Base-by-base conservation (phyloP, 2,888 invertebrate genomes). In the Orchesellides sinensis region DNA sequence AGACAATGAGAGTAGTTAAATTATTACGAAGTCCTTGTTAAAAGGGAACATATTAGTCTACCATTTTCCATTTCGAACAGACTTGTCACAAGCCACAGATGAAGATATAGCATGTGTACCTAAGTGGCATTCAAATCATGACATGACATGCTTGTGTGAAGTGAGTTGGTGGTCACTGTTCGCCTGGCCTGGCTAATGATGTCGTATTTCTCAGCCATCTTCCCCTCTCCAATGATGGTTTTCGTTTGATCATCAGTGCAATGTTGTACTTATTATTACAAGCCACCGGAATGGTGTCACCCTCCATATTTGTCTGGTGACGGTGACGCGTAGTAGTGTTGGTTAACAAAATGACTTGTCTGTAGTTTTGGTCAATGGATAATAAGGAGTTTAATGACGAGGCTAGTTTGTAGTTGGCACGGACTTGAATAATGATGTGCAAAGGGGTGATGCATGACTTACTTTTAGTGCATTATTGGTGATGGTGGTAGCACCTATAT, bases 271-370 rank as follows among this genome's bases (percentile, higher is more conserved):
- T 68, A 68, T 77, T 77, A 66, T 32, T 45, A 54, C 27, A 47
- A 74, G 45, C n/a, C 74, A 65, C 63, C 74, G 74, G 74, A 74
- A 74, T 77, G 77, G 77, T 77, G 77, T 77, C 77, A 77, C 66
- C 77, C 56, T 66, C 77, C 77, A 77, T 77, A 68, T 77, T 77
- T 77, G 77, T 77, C 68, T 77, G 65, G 72, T 72, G 59, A 35
- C n/a, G 32, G 49, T 59, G 54, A 25, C n/a, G n/a, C n/a, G n/a
- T n/a, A n/a, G n/a, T n/a, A n/a, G 25, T 5, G 59, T 45, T 59
- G 40, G n/a, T n/a, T n/a, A n/a, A n/a, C n/a, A n/a, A n/a, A n/a
- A n/a, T n/a, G n/a, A n/a, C 40, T 40, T 40, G 40, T n/a, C 5
- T 32, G 10, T 40, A 8, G 4, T n/a, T 8, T 14, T 65, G 63